phyloP scores from a whole-genome alignment of 2,113 vertebrate genomes.

The Mesoclemmys tuberculata region DNA sequence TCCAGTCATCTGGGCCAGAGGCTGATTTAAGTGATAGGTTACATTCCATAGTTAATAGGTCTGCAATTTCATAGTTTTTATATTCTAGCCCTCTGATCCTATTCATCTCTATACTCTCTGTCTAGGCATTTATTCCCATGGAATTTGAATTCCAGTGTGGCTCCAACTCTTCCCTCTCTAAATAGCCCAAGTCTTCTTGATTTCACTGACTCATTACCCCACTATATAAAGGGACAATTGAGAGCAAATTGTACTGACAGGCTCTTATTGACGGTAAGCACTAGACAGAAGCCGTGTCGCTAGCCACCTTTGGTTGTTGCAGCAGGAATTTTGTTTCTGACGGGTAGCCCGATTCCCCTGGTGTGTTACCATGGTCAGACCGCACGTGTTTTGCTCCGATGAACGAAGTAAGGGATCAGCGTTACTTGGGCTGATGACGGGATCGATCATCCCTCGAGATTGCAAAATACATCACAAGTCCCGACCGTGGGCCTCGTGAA shows the following conservation, averaged over 20 bases:
- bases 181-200: background rate
- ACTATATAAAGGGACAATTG: background rate
- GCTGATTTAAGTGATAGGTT: background rate
- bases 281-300: fast-evolving
- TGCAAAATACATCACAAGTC: background rate
- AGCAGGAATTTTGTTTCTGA: background rate
- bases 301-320: fast-evolving
- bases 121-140: background rate
- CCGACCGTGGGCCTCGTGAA: background rate
- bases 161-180: background rate
- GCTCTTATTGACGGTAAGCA: background rate
- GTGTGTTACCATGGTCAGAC: background rate
- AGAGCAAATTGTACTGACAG: background rate
- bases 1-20: background rate
- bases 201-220: background rate
- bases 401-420: background rate
- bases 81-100: background rate
- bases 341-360: background rate
- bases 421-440: background rate
- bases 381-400: background rate
- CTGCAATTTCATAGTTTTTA: background rate
- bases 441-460: background rate
- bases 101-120: background rate
- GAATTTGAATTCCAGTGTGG: background rate
- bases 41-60: background rate